These are phyloP conservation scores for Benitochromis conjunctus DNA, from an alignment of 2,113 vertebrate species.

Conservation along the genomic window DNA sequence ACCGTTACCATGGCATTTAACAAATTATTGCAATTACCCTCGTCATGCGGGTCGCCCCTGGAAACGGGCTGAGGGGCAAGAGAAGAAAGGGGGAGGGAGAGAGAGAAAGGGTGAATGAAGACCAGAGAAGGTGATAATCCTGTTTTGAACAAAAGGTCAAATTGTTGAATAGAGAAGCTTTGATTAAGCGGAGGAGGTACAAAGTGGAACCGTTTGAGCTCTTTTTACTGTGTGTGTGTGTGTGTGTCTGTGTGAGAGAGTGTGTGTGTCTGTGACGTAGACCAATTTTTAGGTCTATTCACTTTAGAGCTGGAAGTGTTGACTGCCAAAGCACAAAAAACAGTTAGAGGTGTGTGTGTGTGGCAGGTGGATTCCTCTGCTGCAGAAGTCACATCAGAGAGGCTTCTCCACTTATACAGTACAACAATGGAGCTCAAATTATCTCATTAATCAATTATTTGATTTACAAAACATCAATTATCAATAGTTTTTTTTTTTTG, in stretches of 20 bases:
- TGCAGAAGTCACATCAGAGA: constrained; percentile 10
- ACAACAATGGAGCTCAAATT: background rate
- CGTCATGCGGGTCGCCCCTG: constrained; percentile 98
- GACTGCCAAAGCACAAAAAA: constrained; percentile 90
- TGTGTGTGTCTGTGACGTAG: constrained; percentile 25
- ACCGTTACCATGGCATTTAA: constrained; percentile 99
- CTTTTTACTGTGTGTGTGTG: constrained; percentile 38
- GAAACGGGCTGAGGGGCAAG: constrained; percentile 87
- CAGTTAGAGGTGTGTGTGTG: constrained; percentile 69
- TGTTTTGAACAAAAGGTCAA: constrained; percentile 99
- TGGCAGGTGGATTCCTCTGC: constrained; percentile 42
- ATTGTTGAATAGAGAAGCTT: constrained; percentile 99
- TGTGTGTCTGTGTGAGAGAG: constrained; percentile 11
- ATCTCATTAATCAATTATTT: background rate
- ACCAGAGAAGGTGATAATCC: constrained; percentile 93
- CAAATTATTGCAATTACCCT: constrained; percentile 99
- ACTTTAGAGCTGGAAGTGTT: constrained; percentile 85
- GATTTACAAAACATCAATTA: background rate
- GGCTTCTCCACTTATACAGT: background rate
- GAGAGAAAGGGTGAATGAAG: constrained; percentile 79
- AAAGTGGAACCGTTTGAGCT: constrained; percentile 88
- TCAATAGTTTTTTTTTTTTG: background rate
- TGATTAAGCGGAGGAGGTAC: constrained; percentile 99
- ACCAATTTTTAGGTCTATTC: constrained; percentile 79
- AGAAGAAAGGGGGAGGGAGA: constrained; percentile 82